Conservation (phyloP, 2,113 vertebrate genomes). For the Ibidorhyncha struthersii region DNA sequence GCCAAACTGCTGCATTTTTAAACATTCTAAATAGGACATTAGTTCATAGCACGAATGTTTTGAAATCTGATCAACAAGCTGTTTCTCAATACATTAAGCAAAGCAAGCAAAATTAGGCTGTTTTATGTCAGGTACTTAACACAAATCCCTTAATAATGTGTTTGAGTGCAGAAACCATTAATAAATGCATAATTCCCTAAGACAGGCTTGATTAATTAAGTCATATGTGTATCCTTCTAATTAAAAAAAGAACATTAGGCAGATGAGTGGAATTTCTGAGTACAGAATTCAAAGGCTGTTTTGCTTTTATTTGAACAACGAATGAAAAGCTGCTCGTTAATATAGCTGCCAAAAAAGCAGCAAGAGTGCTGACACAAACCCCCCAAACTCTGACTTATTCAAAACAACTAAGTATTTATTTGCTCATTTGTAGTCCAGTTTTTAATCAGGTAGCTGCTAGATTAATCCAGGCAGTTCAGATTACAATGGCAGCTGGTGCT, state of each 20-base stretch:
- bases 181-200: conserved; percentile 82
- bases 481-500: conserved; percentile 71
- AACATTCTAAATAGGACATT: conserved; percentile 74
- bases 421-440: conserved; percentile 71
- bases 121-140: conserved; percentile 80
- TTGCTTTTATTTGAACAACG: conserved; percentile 75
- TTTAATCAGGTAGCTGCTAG: conserved; percentile 76
- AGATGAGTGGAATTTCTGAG: conserved; percentile 78
- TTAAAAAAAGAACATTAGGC: conserved; percentile 83
- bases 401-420: conserved; percentile 80
- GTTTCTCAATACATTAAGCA: conserved; percentile 81
- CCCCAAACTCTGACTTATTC: conserved; percentile 72
- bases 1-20: conserved; percentile 59
- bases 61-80: conserved; percentile 77
- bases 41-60: conserved; percentile 75
- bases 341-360: conserved; percentile 70
- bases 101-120: conserved; percentile 81
- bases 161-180: conserved; percentile 81
- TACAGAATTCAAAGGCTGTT: conserved; percentile 73
- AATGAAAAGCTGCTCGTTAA: conserved; percentile 68
- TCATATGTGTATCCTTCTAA: conserved; percentile 82
- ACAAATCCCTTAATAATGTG: conserved; percentile 82
- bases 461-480: conserved; percentile 76
- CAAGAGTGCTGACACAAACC: conserved; percentile 63
- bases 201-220: conserved; percentile 85